These are phyloP conservation scores for Psittacula cyanocephala DNA, from an alignment of 2,113 vertebrate genomes.

Conservation along the genomic window DNA sequence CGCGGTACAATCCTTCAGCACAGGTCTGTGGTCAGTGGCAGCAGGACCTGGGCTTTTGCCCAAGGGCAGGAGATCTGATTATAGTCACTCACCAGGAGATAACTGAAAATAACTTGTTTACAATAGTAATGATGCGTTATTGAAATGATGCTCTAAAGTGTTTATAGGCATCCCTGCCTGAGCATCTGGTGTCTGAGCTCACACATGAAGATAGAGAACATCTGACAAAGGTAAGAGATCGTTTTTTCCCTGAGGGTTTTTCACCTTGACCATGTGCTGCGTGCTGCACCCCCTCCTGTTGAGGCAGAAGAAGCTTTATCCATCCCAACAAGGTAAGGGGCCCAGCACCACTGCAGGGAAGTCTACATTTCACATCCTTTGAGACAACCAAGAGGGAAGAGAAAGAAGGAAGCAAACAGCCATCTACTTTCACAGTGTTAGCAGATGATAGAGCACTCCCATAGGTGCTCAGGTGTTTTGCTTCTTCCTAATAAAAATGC, in stretches of 20 bases:
- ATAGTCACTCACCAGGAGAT: not conserved
- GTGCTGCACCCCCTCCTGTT: accelerated
- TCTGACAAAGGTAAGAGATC: not conserved
- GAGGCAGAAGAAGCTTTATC: not conserved
- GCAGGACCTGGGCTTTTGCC: not conserved
- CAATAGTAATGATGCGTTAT: not conserved
- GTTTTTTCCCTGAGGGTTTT: not conserved
- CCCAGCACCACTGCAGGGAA: not conserved
- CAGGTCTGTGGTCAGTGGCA: not conserved
- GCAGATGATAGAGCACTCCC: accelerated
- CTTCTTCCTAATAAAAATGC: not conserved
- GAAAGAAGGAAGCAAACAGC: not conserved
- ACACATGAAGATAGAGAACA: not conserved
- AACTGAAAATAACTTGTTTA: not conserved
- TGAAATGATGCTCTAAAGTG: not conserved
- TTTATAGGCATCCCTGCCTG: not conserved
- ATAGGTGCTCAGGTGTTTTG: not conserved
- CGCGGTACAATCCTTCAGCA: accelerated
- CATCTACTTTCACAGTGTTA: not conserved
- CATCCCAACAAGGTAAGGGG: not conserved
- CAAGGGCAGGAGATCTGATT: not conserved
- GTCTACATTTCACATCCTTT: not conserved
- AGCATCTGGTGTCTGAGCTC: not conserved
- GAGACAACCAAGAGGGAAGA: not conserved
- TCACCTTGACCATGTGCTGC: not conserved